phyloP scores from a whole-genome alignment of 2,113 vertebrate genomes.

The Acrocephalus kingi region DNA sequence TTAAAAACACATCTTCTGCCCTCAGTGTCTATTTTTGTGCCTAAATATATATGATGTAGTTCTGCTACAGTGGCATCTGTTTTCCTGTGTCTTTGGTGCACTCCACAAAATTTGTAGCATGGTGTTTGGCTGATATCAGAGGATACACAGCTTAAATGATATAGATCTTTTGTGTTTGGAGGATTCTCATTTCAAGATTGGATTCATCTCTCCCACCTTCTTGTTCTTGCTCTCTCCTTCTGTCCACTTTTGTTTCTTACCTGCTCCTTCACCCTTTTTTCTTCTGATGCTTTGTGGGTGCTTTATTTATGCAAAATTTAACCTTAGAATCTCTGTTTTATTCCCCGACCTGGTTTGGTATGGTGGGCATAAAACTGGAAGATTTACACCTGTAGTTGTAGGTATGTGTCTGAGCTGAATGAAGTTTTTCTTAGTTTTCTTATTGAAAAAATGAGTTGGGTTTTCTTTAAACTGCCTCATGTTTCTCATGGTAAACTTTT shows the following conservation, averaged over 20 bases:
- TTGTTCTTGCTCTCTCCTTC: not conserved
- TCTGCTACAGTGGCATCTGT: not conserved
- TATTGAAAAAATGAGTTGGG: slow-evolving; percentile 40
- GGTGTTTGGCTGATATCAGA: not conserved
- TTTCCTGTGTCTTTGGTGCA: not conserved
- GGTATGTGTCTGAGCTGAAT: slow-evolving; percentile 69
- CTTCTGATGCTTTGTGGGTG: not conserved
- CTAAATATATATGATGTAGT: not conserved
- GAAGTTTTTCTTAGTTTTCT: slow-evolving; percentile 74
- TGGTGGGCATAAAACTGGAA: slow-evolving; percentile 75
- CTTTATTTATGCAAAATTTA: slow-evolving; percentile 69
- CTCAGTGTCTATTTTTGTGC: not conserved
- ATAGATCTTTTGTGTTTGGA: not conserved
- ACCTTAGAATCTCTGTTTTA: slow-evolving; percentile 70
- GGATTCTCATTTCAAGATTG: not conserved
- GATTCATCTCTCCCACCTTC: not conserved
- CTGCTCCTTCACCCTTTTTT: not conserved
- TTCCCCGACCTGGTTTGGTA: slow-evolving; percentile 71
- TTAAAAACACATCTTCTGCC: not conserved
- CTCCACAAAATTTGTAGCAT: not conserved
- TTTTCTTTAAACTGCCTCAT: slow-evolving; percentile 75
- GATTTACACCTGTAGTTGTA: slow-evolving; percentile 71
- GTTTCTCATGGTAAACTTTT: slow-evolving; percentile 71
- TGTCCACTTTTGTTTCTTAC: not conserved
- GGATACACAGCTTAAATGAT: not conserved